Base-by-base conservation (phyloP, 2,888 invertebrate genomes). In the Rotaria magnacalcarata region DNA sequence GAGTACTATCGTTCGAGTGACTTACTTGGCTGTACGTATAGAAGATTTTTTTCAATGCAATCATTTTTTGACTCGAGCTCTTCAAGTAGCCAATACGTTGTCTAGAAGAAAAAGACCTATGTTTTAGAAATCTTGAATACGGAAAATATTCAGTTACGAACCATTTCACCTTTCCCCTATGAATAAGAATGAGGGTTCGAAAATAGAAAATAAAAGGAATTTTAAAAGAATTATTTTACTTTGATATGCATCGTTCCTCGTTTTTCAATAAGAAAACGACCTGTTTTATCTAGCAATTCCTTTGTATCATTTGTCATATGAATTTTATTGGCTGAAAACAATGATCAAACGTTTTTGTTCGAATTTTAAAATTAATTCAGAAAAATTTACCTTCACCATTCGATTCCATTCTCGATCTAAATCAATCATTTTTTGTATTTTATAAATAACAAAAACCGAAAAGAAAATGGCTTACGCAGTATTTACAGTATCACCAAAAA, bases 291-390 rank as follows among this genome's bases (percentile, higher is more conserved):
- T n/a, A 90, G 87, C 27, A 88, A 88, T 4, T 84, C 84, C 86
- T 89, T 88, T 0, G 90, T 89, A n/a, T 86, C 87, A 43, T 88
- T 88, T 84, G 89, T 89, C 50, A 89, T 88, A 85, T 90, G 90
- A n/a, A 90, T 89, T 86, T 87, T 88, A 88, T 89, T 89, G 8
- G 89, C 90, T 90, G 3, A 88, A 47, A 34, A 34, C 1, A 87
- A 86, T 34, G 56, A 7, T 85, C 88, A 88, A 88, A 88, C 60
- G 88, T 86, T 27, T 27, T 4, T 27, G 8, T 50, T 50, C 50
- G 24, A 24, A 24, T 6, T 56, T 24, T 5, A 2, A 19, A 34
- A 67, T 4, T 87, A 88, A 88, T 88, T 84, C 88, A 54, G 86
- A 87, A 86, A 27, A 84, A 19, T 27, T 84, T 80, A 84, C 84